Evolutionary conservation across 2,888 invertebrate species (phyloP).

Genomic region (Lumbricus terrestris): DNA sequence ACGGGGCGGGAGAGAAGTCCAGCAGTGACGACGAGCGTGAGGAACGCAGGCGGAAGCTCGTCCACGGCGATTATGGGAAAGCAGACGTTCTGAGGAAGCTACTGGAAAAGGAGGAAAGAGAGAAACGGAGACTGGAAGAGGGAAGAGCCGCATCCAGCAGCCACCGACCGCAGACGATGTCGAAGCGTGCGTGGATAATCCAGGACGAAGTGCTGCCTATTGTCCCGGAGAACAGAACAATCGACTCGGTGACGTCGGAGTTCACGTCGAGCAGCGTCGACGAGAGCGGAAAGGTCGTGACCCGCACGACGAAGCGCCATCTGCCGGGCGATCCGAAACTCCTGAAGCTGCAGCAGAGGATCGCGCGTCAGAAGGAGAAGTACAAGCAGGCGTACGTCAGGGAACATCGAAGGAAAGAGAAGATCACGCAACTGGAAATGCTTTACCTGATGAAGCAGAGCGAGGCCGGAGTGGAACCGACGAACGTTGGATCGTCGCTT

Average conservation of each 20-base stretch:
- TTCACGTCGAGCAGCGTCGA: slow-evolving; percentile 32
- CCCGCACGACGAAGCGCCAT: slow-evolving; percentile 27
- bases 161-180: not conserved
- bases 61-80: not conserved
- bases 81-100: not conserved
- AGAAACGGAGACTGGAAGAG: not conserved
- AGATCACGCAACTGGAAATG: slow-evolving; percentile 46
- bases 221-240: slow-evolving; percentile 50
- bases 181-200: not conserved
- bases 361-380: slow-evolving; percentile 49
- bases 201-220: slow-evolving; percentile 49
- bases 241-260: slow-evolving; percentile 35
- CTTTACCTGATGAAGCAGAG: not conserved
- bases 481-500: not conserved
- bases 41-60: not conserved
- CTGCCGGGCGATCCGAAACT: slow-evolving; percentile 48
- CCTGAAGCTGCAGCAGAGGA: slow-evolving; percentile 49
- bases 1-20: not conserved
- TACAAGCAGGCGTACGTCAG: slow-evolving; percentile 47
- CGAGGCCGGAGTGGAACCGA: not conserved
- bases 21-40: not conserved
- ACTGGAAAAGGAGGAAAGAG: not conserved
- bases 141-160: not conserved
- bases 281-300: slow-evolving; percentile 24
- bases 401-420: slow-evolving; percentile 47